A percentile compares a stretch with the other conserved stretches of the same genome.
phyloP scores from a whole-genome alignment of 2,888 invertebrate species.

The Entomobrya proxima region DNA sequence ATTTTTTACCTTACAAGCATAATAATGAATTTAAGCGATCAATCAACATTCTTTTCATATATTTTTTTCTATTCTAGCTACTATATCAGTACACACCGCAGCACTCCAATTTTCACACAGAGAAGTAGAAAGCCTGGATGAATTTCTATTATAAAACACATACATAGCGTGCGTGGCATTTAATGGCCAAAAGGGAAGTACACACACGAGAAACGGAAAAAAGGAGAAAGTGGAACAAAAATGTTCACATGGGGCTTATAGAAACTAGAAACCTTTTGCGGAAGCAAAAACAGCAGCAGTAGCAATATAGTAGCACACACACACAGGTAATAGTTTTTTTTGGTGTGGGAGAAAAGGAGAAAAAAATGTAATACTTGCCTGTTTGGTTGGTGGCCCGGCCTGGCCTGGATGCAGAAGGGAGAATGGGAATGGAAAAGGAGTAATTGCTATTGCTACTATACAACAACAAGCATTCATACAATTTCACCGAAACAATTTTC shows the following conservation, averaged over 20 bases:
- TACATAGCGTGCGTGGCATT: slow-evolving; percentile 61
- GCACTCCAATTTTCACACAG: slow-evolving; percentile 2
- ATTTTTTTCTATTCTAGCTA: slow-evolving; percentile 29
- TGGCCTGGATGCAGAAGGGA: slow-evolving; percentile 19
- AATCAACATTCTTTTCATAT: slow-evolving; percentile 60
- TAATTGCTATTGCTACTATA: background rate
- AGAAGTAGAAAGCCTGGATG: background rate
- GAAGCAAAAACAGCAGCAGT: slow-evolving; percentile 38
- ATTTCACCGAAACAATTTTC: slow-evolving; percentile 11
- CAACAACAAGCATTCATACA: background rate
- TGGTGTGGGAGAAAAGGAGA: too few species aligned
- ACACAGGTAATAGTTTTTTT: too few species aligned
- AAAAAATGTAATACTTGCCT: slow-evolving; percentile 32
- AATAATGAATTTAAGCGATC: slow-evolving; percentile 62
- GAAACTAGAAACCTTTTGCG: slow-evolving; percentile 65
- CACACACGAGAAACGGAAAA: slow-evolving; percentile 30
- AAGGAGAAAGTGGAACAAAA: slow-evolving; percentile 70
- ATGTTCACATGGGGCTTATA: slow-evolving; percentile 62
- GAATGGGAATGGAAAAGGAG: background rate
- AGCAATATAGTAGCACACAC: too few species aligned
- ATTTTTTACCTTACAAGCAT: slow-evolving; percentile 25
- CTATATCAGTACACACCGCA: slow-evolving; percentile 4
- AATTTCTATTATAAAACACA: slow-evolving; percentile 21
- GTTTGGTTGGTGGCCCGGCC: background rate
- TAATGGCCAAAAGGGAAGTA: slow-evolving; percentile 46